These are phyloP conservation scores for Aricia agestis DNA, from an alignment of 1,140 invertebrate species.

Conservation along the genomic window DNA sequence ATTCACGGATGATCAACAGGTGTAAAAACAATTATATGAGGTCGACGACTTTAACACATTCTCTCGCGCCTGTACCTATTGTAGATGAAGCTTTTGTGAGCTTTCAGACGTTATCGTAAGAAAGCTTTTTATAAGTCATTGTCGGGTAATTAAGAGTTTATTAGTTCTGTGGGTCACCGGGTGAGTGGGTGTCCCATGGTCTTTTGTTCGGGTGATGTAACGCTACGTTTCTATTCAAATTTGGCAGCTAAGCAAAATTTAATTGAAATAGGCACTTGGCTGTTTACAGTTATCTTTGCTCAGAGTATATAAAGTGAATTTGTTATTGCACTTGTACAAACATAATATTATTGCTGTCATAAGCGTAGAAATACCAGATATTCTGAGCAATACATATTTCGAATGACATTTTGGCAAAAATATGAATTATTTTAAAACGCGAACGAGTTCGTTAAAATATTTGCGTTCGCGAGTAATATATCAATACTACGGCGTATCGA, in stretches of 20 bases:
- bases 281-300: too few relatives aligned
- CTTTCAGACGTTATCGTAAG: constrained; percentile 49
- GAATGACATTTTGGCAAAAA: neutral
- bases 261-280: constrained; percentile 13
- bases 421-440: neutral
- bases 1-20: constrained; percentile 35
- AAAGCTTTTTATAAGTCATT: constrained; percentile 61
- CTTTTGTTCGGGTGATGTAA: constrained; percentile 31
- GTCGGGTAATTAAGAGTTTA: constrained; percentile 64
- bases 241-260: constrained; percentile 22
- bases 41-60: constrained; percentile 50
- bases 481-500: constrained; percentile 42
- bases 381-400: neutral
- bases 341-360: too few relatives aligned
- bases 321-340: too few relatives aligned
- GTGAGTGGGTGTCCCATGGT: constrained; percentile 47
- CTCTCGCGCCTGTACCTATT: constrained; percentile 52
- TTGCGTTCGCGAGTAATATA: constrained; percentile 27
- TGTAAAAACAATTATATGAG: constrained; percentile 39
- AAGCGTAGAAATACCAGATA: neutral
- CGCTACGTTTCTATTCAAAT: constrained; percentile 18
- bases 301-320: too few relatives aligned
- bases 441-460: neutral
- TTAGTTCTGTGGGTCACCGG: constrained; percentile 56
- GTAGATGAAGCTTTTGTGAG: constrained; percentile 45